Percentiles rank a stretch among this genome's conserved stretches.
These are phyloP conservation scores for Argyrosomus japonicus DNA, from an alignment of 2,113 vertebrate species.

Conservation along the genomic window DNA sequence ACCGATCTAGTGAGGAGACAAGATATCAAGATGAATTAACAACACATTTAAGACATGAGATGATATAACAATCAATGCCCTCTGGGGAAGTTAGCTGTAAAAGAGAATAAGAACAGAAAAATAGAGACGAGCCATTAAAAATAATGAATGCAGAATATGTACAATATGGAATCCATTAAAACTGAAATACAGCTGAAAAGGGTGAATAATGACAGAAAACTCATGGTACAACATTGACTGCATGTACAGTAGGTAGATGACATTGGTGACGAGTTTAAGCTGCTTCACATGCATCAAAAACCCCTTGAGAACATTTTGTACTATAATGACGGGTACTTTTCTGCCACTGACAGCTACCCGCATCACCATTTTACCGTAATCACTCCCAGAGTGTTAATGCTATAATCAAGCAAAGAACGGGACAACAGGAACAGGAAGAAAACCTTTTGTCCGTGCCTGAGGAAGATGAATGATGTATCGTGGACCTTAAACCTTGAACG, in stretches of 20 bases:
- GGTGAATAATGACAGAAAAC: not conserved
- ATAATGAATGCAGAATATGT: not conserved
- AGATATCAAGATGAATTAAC: not conserved
- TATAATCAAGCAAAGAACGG: not conserved
- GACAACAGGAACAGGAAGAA: not conserved
- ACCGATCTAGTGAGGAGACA: conserved; percentile 88
- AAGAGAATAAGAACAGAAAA: not conserved
- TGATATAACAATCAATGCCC: not conserved
- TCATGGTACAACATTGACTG: not conserved
- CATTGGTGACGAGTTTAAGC: not conserved
- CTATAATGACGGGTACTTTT: not conserved
- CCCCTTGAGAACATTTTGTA: conserved; percentile 14
- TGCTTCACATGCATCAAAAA: conserved; percentile 8
- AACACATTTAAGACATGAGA: not conserved
- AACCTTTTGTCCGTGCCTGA: not conserved
- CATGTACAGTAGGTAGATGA: not conserved
- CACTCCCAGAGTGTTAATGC: conserved; percentile 14
- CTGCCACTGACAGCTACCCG: conserved; percentile 9
- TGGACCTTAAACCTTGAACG: not conserved
- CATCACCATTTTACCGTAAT: not conserved
- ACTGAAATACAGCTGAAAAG: not conserved
- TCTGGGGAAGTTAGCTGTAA: not conserved
- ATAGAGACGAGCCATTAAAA: not conserved
- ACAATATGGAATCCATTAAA: not conserved
- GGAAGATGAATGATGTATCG: not conserved